phyloP scores from a whole-genome alignment of 2,888 invertebrate species.

The Allacma fusca region DNA sequence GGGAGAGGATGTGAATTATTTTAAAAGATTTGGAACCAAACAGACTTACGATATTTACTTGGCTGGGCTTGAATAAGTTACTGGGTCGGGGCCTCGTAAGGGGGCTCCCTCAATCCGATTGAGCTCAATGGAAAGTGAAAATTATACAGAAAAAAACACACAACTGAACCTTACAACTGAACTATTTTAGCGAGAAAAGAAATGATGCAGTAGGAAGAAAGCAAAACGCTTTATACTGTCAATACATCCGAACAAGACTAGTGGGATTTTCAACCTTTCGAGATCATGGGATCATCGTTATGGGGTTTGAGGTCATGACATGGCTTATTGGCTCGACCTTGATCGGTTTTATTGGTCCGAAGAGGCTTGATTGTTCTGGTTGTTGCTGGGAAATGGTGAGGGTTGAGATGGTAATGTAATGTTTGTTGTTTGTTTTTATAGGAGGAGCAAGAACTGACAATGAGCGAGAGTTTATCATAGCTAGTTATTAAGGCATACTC shows the following conservation, averaged over 20 bases:
- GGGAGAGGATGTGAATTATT: slow-evolving; percentile 71
- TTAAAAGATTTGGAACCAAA: slow-evolving; percentile 75
- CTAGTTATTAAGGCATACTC: slow-evolving; percentile 89
- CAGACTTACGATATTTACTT: slow-evolving; percentile 75
- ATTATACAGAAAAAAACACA: slow-evolving; percentile 73
- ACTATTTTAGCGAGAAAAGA: slow-evolving; percentile 24
- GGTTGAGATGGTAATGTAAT: too few relatives aligned
- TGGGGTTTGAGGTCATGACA: neutral
- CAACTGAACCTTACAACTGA: slow-evolving; percentile 45
- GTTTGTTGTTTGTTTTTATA: slow-evolving; percentile 61
- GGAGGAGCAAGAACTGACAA: slow-evolving; percentile 77
- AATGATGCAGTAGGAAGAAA: slow-evolving; percentile 29
- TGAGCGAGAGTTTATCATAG: slow-evolving; percentile 86
- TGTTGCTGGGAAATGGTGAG: too few relatives aligned
- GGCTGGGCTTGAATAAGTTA: too few relatives aligned
- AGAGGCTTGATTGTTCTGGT: neutral
- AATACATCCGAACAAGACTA: slow-evolving; percentile 44
- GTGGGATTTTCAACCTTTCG: neutral
- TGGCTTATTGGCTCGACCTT: too few relatives aligned
- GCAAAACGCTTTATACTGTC: slow-evolving; percentile 37
- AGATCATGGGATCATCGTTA: neutral
- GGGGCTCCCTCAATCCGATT: too few relatives aligned
- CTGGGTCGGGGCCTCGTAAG: too few relatives aligned
- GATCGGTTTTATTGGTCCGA: neutral
- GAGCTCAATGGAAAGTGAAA: slow-evolving; percentile 75